Percentiles rank a stretch among this genome's conserved stretches.
phyloP scores from a whole-genome alignment of 2,113 vertebrate genomes.

The Emydura subglobosa region DNA sequence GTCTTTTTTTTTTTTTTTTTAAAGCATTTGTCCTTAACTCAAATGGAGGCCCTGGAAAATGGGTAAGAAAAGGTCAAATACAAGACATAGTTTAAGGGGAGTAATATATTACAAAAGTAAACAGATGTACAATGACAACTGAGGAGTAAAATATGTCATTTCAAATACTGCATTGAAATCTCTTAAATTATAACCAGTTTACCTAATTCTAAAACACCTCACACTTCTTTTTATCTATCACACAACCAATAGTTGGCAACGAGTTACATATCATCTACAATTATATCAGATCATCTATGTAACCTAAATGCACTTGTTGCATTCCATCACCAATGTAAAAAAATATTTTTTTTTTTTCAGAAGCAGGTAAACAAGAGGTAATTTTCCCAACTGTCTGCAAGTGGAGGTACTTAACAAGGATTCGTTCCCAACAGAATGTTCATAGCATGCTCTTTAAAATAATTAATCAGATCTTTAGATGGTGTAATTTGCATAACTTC shows the following conservation, averaged over 20 bases:
- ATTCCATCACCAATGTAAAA: not conserved
- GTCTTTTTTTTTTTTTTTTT: not conserved
- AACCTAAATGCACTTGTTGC: rapidly evolving
- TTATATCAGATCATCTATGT: not conserved
- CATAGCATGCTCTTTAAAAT: not conserved
- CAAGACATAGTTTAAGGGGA: not conserved
- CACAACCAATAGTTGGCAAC: not conserved
- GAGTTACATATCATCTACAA: not conserved
- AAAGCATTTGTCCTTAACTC: constrained; percentile 21
- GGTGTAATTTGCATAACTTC: no score
- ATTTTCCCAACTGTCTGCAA: not conserved
- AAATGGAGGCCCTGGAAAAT: constrained; percentile 15
- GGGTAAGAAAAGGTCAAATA: constrained; percentile 27
- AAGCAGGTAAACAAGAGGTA: not conserved
- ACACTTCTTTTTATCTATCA: not conserved
- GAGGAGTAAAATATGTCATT: not conserved
- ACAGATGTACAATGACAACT: not conserved
- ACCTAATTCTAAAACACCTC: not conserved
- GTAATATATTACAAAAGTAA: not conserved
- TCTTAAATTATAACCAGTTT: not conserved
- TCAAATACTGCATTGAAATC: not conserved
- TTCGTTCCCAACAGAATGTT: not conserved
- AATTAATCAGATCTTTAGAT: not conserved
- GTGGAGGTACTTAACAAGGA: not conserved
- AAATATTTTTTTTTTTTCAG: not conserved